Percentiles rank a stretch among this genome's conserved stretches.
These are phyloP conservation scores for Gymnopithys bicolor DNA, from an alignment of 2,797 vertebrate genomes.

Conservation along the genomic window DNA sequence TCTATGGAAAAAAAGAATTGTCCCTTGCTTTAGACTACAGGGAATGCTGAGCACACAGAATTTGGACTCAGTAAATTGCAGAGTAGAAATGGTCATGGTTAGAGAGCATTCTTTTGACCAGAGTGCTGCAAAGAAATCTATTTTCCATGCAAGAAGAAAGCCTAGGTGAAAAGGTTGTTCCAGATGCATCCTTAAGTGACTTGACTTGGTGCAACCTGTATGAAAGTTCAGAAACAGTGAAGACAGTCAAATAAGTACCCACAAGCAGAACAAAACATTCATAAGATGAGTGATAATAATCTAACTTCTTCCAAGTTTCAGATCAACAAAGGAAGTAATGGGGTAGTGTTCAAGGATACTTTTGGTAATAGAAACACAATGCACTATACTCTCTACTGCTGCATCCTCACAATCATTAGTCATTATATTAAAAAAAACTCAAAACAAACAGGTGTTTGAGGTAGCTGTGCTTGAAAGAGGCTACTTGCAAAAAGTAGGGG, in stretches of 20 bases:
- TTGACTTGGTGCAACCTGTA: neutral
- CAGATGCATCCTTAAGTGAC: neutral
- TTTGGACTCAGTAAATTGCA: neutral
- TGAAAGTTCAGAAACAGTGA: neutral
- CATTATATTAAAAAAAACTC: neutral
- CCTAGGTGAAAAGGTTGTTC: neutral
- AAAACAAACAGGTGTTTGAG: neutral
- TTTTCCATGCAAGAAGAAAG: neutral
- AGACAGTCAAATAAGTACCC: neutral
- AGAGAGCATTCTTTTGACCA: neutral
- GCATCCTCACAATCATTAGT: neutral
- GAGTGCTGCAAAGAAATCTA: neutral
- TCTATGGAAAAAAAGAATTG: neutral
- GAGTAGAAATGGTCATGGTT: neutral
- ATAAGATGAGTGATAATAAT: neutral
- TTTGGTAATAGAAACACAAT: neutral
- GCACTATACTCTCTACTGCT: neutral
- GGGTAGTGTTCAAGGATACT: neutral
- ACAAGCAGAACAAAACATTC: neutral
- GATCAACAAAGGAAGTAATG: neutral
- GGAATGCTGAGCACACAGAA: neutral
- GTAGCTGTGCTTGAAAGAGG: neutral
- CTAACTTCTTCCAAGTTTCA: neutral
- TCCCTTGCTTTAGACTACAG: neutral
- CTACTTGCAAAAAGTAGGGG: neutral